A percentile compares a stretch with the other conserved stretches of the same genome.
Evolutionary conservation across 2,113 vertebrate genomes (phyloP).

Genomic region (Larimichthys crocea): DNA sequence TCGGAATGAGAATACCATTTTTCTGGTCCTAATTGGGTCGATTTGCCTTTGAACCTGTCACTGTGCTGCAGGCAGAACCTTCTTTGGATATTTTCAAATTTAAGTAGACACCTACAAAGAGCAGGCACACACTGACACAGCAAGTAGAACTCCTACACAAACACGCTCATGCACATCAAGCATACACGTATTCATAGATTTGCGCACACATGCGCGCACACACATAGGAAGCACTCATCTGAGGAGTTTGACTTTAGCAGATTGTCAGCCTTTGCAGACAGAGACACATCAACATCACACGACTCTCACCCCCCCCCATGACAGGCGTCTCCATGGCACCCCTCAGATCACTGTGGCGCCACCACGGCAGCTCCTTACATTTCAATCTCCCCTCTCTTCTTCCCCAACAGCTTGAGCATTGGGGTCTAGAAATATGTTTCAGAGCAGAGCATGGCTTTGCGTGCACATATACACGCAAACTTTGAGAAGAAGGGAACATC

Average conservation of each 20-base stretch:
- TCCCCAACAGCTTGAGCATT: slow-evolving; percentile 48
- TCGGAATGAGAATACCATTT: slow-evolving; percentile 51
- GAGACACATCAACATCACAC: slow-evolving; percentile 78
- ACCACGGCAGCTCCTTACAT: slow-evolving; percentile 62
- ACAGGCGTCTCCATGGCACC: slow-evolving; percentile 78
- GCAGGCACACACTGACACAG: slow-evolving; percentile 54
- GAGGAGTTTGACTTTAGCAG: slow-evolving; percentile 70
- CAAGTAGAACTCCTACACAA: slow-evolving; percentile 39
- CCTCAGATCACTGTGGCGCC: slow-evolving; percentile 76
- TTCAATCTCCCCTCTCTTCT: slow-evolving; percentile 71
- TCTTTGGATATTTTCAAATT: slow-evolving; percentile 66
- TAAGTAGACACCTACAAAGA: slow-evolving; percentile 72
- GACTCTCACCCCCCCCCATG: slow-evolving; percentile 42
- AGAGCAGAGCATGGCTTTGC: slow-evolving; percentile 43
- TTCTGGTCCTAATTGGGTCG: slow-evolving; percentile 70
- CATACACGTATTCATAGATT: slow-evolving; percentile 18
- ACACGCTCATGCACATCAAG: slow-evolving; percentile 33
- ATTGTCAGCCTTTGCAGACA: slow-evolving; percentile 71
- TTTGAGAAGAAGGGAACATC: slow-evolving; percentile 50
- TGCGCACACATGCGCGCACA: background rate
- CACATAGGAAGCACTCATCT: slow-evolving; percentile 38
- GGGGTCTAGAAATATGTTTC: slow-evolving; percentile 63
- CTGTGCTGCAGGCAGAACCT: slow-evolving; percentile 62
- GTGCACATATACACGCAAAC: slow-evolving; percentile 52
- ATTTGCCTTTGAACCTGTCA: slow-evolving; percentile 69